A percentile compares a stretch with the other conserved stretches of the same genome.
phyloP scores from a whole-genome alignment of 2,113 vertebrate genomes.

The Podiceps cristatus region DNA sequence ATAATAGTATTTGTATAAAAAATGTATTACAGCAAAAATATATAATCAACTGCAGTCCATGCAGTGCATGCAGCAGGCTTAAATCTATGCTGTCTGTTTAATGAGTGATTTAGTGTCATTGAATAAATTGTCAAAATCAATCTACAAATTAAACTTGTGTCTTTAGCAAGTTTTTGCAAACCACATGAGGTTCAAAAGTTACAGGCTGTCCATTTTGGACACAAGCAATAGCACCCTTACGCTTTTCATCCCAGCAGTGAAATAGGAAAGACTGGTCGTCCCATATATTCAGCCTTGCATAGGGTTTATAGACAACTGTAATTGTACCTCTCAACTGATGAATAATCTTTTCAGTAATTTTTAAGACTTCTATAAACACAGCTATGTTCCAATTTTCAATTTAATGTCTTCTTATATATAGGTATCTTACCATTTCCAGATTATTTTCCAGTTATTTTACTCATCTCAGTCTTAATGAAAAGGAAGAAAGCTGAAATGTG shows the following conservation, averaged over 20 bases:
- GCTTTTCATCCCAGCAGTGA: neutral
- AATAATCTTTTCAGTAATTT: neutral
- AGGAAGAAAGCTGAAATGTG: neutral
- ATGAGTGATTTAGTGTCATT: neutral
- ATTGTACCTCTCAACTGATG: neutral
- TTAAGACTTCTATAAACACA: neutral
- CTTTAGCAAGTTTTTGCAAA: neutral
- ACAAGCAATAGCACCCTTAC: neutral
- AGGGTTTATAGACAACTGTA: neutral
- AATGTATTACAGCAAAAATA: neutral
- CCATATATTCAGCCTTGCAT: accelerated
- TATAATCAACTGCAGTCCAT: neutral
- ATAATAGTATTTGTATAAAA: neutral
- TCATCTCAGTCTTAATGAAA: neutral
- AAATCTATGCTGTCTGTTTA: neutral
- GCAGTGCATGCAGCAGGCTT: neutral
- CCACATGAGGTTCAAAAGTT: neutral
- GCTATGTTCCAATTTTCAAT: neutral
- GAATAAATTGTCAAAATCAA: neutral
- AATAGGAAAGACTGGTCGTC: neutral
- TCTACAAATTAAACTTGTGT: neutral
- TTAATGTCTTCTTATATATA: neutral
- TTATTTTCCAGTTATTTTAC: neutral
- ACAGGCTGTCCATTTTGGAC: neutral
- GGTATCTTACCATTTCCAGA: neutral